These are phyloP conservation scores for Apodemus speciosus DNA, from an alignment of 2,113 vertebrate genomes.

Conservation along the genomic window DNA sequence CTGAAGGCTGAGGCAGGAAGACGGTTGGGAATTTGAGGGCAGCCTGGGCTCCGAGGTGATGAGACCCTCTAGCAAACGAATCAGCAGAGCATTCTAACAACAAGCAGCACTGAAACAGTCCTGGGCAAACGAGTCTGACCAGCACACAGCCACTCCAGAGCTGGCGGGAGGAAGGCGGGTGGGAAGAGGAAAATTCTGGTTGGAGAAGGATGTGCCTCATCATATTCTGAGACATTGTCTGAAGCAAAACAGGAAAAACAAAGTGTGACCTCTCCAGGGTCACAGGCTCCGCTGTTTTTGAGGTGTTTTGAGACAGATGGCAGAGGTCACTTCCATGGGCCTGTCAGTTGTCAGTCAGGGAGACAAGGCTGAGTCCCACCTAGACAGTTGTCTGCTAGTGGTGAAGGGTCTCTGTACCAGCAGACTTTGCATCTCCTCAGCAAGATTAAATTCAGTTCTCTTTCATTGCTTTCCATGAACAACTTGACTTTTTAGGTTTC, in stretches of 20 bases:
- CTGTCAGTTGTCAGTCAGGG: not conserved
- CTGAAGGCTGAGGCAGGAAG: not conserved
- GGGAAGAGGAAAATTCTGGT: not conserved
- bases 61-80: not conserved
- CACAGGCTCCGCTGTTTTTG: slow-evolving; percentile 21
- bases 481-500: not conserved
- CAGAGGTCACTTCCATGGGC: slow-evolving; percentile 49
- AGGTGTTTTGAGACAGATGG: slow-evolving; percentile 61
- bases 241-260: not conserved
- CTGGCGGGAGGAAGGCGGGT: not conserved
- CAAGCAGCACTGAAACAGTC: slow-evolving; percentile 28
- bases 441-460: not conserved
- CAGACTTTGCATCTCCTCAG: fast-evolving
- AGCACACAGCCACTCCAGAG: not conserved
- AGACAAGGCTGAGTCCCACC: not conserved
- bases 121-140: not conserved
- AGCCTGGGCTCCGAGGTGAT: not conserved
- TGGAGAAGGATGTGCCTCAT: slow-evolving; percentile 8
- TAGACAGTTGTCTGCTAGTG: not conserved
- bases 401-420: not conserved
- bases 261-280: slow-evolving; percentile 20
- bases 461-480: not conserved
- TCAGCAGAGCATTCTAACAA: not conserved
- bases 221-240: slow-evolving; percentile 4
- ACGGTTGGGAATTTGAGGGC: not conserved